These are phyloP conservation scores for Lepidurus arcticus DNA, from an alignment of 1,140 invertebrate species.

Conservation along the genomic window DNA sequence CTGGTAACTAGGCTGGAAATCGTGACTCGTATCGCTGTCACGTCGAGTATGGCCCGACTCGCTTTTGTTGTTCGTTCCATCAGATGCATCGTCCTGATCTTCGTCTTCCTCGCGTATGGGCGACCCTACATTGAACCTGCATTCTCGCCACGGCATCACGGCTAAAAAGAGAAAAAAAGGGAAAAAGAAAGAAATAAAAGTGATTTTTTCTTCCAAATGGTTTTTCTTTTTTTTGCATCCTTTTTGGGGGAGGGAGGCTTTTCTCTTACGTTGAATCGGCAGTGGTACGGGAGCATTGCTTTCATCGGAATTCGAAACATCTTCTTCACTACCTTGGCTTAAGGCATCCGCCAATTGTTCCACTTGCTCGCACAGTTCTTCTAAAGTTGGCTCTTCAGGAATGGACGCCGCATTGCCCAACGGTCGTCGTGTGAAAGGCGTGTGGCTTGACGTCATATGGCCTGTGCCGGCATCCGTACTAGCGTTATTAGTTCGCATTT, in stretches of 20 bases:
- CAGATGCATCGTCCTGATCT: neutral
- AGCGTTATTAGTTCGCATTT: slow-evolving; percentile 3
- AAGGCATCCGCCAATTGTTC: slow-evolving; percentile 35
- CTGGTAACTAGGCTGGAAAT: slow-evolving; percentile 10
- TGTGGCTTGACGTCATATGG: slow-evolving; percentile 13
- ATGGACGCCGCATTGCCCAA: too few relatives aligned
- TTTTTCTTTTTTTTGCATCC: too few relatives aligned
- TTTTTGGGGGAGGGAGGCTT: too few relatives aligned
- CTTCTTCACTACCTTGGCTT: slow-evolving; percentile 30
- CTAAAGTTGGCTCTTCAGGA: slow-evolving; percentile 25
- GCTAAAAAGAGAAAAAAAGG: neutral
- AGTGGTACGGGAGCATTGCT: neutral
- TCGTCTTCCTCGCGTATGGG: slow-evolving; percentile 9
- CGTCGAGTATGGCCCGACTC: neutral
- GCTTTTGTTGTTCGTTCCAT: neutral
- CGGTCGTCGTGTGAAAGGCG: neutral
- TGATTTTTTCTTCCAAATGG: too few relatives aligned
- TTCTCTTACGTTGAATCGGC: slow-evolving; percentile 9
- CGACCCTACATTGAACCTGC: slow-evolving; percentile 7
- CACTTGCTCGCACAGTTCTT: slow-evolving; percentile 35
- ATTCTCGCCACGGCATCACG: neutral
- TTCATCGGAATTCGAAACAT: slow-evolving; percentile 27
- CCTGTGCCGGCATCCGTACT: neutral
- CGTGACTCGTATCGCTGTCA: slow-evolving; percentile 15
- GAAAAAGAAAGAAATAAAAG: too few relatives aligned